phyloP scores from a whole-genome alignment of 2,113 vertebrate species.

The Rhynchomys soricoides region DNA sequence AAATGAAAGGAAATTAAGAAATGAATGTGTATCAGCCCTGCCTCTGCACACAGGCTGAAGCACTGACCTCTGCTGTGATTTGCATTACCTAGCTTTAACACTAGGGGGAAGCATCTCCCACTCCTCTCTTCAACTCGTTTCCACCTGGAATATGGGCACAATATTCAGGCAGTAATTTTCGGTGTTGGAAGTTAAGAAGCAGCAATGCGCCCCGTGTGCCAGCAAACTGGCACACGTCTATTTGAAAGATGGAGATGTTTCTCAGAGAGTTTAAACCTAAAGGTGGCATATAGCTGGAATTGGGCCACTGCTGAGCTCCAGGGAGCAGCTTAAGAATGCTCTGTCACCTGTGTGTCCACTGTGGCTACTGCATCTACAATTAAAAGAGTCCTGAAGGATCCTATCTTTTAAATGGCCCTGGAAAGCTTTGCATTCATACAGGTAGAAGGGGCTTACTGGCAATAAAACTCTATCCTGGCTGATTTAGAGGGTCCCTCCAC shows the following conservation, averaged over 20 bases:
- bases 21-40: neutral
- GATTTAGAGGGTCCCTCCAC: neutral
- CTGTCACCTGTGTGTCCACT: neutral
- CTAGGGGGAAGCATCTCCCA: slow-evolving; percentile 62
- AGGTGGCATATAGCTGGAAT: neutral
- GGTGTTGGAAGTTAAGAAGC: neutral
- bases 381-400: neutral
- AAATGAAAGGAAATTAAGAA: neutral
- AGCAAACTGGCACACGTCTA: neutral
- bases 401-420: neutral
- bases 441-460: neutral
- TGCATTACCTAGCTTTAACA: slow-evolving; percentile 43
- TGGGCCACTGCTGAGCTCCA: neutral
- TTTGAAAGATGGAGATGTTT: neutral
- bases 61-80: neutral
- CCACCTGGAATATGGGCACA: slow-evolving; percentile 67
- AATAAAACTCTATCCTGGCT: neutral
- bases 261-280: neutral
- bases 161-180: rapidly evolving
- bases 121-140: neutral
- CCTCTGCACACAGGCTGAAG: neutral
- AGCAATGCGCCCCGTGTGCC: neutral
- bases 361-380: neutral
- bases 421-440: neutral
- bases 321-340: neutral